Evolutionary conservation across 64 coral and sea anemone genomes (phyloP).

Genomic region (Stichodactyla helianthus): DNA sequence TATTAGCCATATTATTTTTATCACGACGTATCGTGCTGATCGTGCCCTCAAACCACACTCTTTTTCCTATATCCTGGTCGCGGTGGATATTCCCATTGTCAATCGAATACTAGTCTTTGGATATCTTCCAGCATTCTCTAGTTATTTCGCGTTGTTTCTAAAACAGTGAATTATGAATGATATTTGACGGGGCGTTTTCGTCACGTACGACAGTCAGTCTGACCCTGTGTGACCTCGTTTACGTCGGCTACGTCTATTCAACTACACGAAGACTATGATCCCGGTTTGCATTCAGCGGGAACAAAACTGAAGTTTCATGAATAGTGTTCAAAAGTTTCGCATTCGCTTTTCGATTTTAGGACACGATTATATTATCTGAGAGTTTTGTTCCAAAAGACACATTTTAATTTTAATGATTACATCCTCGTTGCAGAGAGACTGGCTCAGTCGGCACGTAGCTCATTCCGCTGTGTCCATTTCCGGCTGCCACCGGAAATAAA

Average conservation of each 20-base stretch:
- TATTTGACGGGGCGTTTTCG: not conserved
- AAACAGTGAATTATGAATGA: not conserved
- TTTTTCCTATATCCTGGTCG: too few species aligned
- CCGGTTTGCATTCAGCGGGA: not conserved
- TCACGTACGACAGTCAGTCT: not conserved
- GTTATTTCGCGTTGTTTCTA: not conserved
- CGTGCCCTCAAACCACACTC: too few species aligned
- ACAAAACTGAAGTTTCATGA: not conserved
- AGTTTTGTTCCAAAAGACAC: too few species aligned
- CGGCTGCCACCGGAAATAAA: conserved; percentile 7
- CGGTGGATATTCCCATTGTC: too few species aligned
- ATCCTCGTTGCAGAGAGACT: not conserved
- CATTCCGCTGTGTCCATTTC: not conserved
- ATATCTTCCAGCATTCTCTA: not conserved
- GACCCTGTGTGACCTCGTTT: not conserved
- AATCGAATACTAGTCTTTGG: not conserved
- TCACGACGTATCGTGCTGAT: too few species aligned
- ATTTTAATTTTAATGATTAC: too few species aligned
- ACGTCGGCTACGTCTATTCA: not conserved
- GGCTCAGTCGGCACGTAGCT: not conserved
- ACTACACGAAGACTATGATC: not conserved
- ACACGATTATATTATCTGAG: not conserved
- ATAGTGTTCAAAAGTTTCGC: not conserved
- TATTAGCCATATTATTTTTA: too few species aligned
- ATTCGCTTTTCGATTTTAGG: not conserved